Conservation (phyloP, 2,113 vertebrate genomes). For the Uropsilus gracilis region DNA sequence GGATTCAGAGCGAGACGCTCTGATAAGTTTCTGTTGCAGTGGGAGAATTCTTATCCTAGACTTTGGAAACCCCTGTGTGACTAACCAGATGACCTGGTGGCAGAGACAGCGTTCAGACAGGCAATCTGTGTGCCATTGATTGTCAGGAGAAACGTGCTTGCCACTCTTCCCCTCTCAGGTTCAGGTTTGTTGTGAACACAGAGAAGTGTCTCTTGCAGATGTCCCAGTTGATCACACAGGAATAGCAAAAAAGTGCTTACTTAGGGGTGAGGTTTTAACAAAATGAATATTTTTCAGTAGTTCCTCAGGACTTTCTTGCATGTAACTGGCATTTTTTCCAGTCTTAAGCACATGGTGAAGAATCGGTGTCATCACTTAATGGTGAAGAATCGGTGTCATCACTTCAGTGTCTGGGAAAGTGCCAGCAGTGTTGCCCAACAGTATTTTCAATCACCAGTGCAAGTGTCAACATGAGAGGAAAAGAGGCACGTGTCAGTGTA, state of each 20-base stretch:
- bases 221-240: neutral
- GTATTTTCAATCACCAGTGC: no score
- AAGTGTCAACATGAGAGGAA: neutral
- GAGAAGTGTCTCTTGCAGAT: neutral
- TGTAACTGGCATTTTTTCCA: neutral
- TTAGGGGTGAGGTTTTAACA: neutral
- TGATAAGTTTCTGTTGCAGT: constrained; percentile 38
- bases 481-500: neutral
- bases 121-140: neutral
- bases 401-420: accelerated
- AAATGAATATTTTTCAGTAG: neutral
- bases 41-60: constrained; percentile 57
- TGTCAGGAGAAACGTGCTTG: neutral
- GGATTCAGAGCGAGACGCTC: constrained; percentile 47
- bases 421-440: neutral
- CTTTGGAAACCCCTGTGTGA: constrained; percentile 69
- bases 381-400: neutral
- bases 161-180: neutral
- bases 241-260: neutral
- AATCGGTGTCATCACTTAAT: neutral
- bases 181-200: neutral
- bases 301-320: neutral
- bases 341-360: neutral
- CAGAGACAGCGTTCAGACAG: constrained; percentile 10
- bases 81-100: neutral